A percentile compares a stretch with the other conserved stretches of the same genome.
These are phyloP conservation scores for Nestor notabilis DNA, from an alignment of 2,113 vertebrate species.

Conservation along the genomic window DNA sequence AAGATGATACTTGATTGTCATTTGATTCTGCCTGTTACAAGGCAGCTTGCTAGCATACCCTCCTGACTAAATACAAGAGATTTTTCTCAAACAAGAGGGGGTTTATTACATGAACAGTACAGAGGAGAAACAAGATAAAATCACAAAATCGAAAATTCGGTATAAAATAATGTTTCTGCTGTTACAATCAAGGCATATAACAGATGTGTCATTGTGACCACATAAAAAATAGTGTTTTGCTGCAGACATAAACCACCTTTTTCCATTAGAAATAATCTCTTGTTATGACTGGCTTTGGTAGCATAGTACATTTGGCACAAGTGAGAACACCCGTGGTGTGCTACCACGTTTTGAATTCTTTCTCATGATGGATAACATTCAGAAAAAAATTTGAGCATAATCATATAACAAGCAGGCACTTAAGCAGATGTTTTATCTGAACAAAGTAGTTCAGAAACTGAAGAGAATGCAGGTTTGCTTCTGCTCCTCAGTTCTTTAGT, in stretches of 20 bases:
- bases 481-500: background rate
- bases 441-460: constrained; percentile 19
- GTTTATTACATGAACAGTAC: background rate
- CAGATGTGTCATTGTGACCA: background rate
- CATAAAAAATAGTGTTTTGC: constrained; percentile 18
- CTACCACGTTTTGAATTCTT: background rate
- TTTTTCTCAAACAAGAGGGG: background rate
- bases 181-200: background rate
- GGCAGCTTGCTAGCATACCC: background rate
- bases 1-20: background rate
- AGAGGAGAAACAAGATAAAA: background rate
- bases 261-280: constrained; percentile 27
- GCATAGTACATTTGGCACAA: background rate
- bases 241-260: background rate
- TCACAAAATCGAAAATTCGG: background rate
- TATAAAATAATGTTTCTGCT: background rate
- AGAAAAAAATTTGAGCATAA: background rate
- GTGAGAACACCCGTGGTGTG: background rate
- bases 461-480: background rate
- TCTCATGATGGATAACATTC: background rate
- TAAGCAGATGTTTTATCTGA: background rate
- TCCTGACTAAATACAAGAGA: background rate
- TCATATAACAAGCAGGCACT: background rate
- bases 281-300: background rate
- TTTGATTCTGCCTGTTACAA: background rate